These are phyloP conservation scores for Heterodera schachtii DNA, from an alignment of 1,140 invertebrate species.

Conservation along the genomic window DNA sequence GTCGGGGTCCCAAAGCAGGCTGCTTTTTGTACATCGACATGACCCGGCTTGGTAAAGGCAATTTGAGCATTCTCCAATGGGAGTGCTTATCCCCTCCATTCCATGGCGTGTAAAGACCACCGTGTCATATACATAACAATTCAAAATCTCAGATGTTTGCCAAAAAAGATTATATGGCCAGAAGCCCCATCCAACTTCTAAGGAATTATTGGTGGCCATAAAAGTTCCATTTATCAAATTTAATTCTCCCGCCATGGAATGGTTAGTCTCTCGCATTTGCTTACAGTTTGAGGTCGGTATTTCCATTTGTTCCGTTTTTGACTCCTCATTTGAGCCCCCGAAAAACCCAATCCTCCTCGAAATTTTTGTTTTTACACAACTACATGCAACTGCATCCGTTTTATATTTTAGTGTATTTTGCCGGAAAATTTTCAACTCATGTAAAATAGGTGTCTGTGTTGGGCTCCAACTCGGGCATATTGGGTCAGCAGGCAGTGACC, in stretches of 20 bases:
- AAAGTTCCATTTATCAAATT: not conserved
- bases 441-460: not conserved
- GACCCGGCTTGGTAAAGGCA: not conserved
- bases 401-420: conserved; percentile 19
- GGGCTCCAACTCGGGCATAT: conserved; percentile 15
- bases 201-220: conserved; percentile 2
- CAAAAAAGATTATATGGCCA: conserved; percentile 15
- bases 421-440: not conserved
- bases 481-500: not conserved
- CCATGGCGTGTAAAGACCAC: conserved; percentile 19
- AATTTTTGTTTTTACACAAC: conserved; percentile 11
- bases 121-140: conserved; percentile 26
- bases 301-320: not conserved
- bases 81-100: conserved; percentile 4
- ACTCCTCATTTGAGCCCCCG: not conserved
- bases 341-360: not conserved
- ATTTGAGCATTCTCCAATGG: not conserved
- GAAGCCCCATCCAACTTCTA: not conserved
- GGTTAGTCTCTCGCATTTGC: not conserved
- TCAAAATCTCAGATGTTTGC: not conserved
- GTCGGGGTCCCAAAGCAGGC: conserved; percentile 17
- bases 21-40: not conserved
- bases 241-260: conserved; percentile 1
- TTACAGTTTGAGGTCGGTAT: not conserved
- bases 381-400: conserved; percentile 1